A percentile compares a stretch with the other conserved stretches of the same genome.
Conservation (phyloP, 1,140 invertebrate species). For the Temnothorax nylanderi region DNA sequence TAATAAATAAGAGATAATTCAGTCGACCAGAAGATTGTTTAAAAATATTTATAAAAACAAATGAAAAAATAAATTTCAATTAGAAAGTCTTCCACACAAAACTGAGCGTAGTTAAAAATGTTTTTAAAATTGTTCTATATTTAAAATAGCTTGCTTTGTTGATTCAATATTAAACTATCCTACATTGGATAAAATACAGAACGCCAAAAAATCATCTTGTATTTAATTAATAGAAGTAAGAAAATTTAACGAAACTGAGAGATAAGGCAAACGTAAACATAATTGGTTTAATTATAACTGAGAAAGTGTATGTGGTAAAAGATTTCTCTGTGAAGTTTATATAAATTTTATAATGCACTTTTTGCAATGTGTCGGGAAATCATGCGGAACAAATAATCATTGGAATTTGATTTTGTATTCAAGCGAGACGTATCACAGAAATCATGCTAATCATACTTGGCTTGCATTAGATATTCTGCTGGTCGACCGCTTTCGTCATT, state of each 20-base stretch:
- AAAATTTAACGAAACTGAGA: background rate
- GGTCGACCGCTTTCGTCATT: background rate
- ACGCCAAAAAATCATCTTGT: background rate
- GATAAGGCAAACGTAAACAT: background rate
- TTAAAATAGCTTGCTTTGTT: background rate
- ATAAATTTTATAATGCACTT: background rate
- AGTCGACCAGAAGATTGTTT: background rate
- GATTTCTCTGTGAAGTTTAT: background rate
- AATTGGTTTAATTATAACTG: background rate
- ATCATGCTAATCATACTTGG: conserved; percentile 5
- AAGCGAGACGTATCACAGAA: background rate
- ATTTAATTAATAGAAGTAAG: background rate
- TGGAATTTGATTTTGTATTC: conserved; percentile 12
- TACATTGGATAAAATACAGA: background rate
- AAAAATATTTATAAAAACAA: background rate
- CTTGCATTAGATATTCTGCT: background rate
- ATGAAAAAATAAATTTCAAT: background rate
- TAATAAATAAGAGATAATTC: background rate
- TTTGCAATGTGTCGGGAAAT: background rate
- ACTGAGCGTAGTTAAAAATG: background rate
- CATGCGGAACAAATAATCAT: background rate
- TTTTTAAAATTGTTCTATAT: background rate
- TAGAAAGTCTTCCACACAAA: background rate
- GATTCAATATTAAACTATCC: background rate
- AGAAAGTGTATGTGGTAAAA: background rate